A percentile compares a stretch with the other conserved stretches of the same genome.
Evolutionary conservation across 2,888 invertebrate genomes (phyloP).

Genomic region (Drosophila demipolita): DNA sequence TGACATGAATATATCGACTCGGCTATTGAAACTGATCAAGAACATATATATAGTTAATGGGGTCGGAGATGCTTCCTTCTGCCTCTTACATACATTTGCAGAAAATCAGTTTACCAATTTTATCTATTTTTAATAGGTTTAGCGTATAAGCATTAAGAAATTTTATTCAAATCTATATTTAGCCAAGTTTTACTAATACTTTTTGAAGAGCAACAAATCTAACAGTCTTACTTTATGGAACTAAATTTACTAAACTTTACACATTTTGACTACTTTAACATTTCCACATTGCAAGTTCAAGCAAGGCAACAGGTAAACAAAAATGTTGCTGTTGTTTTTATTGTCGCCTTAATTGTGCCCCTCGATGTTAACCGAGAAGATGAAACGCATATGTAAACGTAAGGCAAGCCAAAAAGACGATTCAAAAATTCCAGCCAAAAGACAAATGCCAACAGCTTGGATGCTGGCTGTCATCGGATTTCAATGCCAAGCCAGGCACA

Average conservation of each 20-base stretch:
- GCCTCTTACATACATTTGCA: no score
- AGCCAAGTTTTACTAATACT: neutral
- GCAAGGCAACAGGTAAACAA: neutral
- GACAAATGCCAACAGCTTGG: conserved; percentile 59
- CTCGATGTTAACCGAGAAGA: conserved; percentile 2
- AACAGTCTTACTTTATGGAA: neutral
- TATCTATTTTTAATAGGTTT: no score
- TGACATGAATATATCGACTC: no score
- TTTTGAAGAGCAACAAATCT: neutral
- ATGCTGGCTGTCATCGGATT: conserved; percentile 60
- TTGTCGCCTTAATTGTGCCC: conserved; percentile 32
- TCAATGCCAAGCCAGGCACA: conserved; percentile 33
- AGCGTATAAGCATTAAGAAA: neutral
- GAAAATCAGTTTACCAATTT: no score
- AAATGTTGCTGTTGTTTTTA: neutral
- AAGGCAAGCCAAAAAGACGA: neutral
- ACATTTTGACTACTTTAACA: neutral
- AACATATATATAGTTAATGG: no score
- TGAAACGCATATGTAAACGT: conserved; percentile 1
- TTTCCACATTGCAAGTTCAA: neutral
- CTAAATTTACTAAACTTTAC: neutral
- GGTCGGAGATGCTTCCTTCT: no score
- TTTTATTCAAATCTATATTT: neutral
- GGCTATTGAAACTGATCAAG: no score
- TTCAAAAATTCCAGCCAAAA: conserved; percentile 14